Conservation (phyloP, 2,797 vertebrate genomes). For the Ciconia nigra region DNA sequence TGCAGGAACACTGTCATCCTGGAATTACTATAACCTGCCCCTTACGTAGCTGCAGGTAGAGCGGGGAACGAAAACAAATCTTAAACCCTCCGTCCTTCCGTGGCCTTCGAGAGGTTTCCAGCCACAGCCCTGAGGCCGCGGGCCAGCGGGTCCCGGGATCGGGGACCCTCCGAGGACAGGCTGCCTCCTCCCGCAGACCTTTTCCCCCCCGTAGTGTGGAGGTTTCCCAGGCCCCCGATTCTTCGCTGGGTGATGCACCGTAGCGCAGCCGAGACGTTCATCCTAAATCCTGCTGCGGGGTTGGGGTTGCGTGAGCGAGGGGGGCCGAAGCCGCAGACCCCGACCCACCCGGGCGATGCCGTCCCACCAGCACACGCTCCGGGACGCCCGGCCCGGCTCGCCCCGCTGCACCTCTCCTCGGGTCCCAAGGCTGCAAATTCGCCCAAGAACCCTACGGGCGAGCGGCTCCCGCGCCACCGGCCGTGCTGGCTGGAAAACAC, state of each 20-base stretch:
- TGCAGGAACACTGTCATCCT: neutral
- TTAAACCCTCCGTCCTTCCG: neutral
- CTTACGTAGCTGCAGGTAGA: neutral
- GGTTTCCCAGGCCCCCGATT: accelerated
- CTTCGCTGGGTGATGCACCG: accelerated
- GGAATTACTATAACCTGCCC: neutral
- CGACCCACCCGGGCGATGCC: accelerated
- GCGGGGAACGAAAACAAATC: neutral
- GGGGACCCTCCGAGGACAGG: neutral
- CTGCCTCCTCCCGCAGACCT: neutral
- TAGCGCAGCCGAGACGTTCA: accelerated
- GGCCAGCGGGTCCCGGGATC: neutral
- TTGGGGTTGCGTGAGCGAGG: accelerated
- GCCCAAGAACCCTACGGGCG: accelerated
- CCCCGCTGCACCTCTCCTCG: accelerated
- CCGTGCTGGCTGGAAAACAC: neutral
- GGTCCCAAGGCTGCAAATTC: neutral
- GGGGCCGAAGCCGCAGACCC: neutral
- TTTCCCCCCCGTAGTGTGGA: accelerated
- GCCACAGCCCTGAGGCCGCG: accelerated
- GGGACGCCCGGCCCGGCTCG: accelerated
- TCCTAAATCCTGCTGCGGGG: accelerated
- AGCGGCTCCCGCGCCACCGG: neutral
- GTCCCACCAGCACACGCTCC: accelerated
- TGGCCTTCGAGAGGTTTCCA: neutral